Conservation (phyloP, 1,140 invertebrate species). For the Agrilus planipennis region DNA sequence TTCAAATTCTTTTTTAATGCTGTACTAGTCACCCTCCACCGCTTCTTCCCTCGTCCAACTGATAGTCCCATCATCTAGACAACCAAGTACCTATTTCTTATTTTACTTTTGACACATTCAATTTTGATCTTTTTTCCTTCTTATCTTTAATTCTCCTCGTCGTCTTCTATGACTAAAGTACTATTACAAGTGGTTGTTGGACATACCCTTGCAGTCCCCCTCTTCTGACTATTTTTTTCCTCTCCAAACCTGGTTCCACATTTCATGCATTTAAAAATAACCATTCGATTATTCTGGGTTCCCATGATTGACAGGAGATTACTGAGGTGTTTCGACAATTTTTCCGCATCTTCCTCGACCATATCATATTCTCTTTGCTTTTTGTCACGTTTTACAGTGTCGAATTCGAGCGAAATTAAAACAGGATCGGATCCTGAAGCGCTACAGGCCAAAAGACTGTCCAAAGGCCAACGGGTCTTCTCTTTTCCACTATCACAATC, state of each 20-base stretch:
- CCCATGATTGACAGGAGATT: constrained; percentile 6
- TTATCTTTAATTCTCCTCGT: neutral
- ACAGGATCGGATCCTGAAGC: neutral
- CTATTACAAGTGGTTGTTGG: constrained; percentile 4
- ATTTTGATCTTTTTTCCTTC: too few species aligned
- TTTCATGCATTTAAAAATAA: constrained; percentile 8
- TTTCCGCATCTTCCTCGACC: constrained; percentile 4
- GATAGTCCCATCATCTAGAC: too few species aligned
- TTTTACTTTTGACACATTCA: too few species aligned
- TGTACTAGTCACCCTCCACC: too few species aligned
- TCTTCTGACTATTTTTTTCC: neutral
- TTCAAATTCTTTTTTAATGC: too few species aligned
- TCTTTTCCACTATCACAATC: constrained; percentile 1
- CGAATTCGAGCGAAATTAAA: constrained; percentile 7
- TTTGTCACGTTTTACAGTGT: constrained; percentile 7
- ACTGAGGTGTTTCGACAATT: constrained; percentile 1
- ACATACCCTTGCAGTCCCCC: neutral
- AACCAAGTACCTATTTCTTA: too few species aligned
- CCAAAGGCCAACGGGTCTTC: constrained; percentile 5
- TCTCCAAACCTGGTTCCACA: constrained; percentile 7
- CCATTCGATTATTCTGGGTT: neutral
- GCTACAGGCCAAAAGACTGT: constrained; percentile 3
- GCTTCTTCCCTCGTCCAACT: too few species aligned
- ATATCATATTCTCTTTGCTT: constrained; percentile 1
- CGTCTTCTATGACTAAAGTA: constrained; percentile 3